These are phyloP conservation scores for Sebastes matsubarae DNA, from an alignment of 2,797 vertebrate species.

Conservation along the genomic window DNA sequence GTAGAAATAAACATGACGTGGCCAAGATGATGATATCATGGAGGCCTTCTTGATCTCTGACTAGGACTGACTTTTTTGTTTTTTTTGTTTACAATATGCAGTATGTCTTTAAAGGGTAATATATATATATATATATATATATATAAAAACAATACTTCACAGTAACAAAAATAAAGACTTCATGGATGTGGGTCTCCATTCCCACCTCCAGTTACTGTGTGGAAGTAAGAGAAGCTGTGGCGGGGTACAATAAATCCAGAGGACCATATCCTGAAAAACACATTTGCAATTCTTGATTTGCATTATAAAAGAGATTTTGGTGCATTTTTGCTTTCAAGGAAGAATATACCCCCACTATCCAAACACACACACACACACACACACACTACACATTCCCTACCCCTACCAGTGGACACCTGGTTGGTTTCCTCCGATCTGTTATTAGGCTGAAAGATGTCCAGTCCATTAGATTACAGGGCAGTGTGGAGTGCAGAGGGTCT, in stretches of 20 bases:
- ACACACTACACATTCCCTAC: neutral
- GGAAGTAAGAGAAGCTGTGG: neutral
- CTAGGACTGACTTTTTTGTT: neutral
- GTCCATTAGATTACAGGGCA: slow-evolving; percentile 43
- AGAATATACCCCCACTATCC: neutral
- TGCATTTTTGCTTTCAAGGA: neutral
- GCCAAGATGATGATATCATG: neutral
- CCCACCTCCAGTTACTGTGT: neutral
- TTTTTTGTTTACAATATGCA: neutral
- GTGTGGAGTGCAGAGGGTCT: neutral
- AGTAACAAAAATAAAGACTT: neutral
- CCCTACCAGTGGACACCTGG: slow-evolving; percentile 47
- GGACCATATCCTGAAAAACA: neutral
- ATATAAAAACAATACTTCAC: neutral
- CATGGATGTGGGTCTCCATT: neutral
- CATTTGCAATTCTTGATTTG: neutral
- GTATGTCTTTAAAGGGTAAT: neutral
- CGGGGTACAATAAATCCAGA: neutral
- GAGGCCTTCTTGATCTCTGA: neutral
- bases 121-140: no score
- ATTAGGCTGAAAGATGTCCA: slow-evolving; percentile 44
- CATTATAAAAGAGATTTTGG: neutral
- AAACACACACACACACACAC: neutral
- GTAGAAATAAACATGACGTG: neutral
- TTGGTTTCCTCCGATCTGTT: slow-evolving; percentile 48